Evolutionary conservation across 2,888 invertebrate species (phyloP), one percentile per base, ranked within the genome.

Genomic region (Plebejus melissa): DNA sequence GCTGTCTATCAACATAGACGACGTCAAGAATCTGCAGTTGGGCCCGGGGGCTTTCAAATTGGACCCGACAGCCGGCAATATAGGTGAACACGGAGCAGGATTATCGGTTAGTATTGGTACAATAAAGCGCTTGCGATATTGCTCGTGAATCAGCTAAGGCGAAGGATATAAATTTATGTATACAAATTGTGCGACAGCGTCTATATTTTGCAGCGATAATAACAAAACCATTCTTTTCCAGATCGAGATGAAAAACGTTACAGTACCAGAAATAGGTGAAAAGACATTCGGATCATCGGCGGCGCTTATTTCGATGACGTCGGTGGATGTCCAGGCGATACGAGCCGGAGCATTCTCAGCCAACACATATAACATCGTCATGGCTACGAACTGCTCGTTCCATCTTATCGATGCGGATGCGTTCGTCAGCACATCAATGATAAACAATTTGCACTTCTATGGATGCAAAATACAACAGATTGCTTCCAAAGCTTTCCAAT

Each of bases 271-370:
- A 82, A 88, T 96, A 76, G 95, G 96, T 32, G 87, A 88, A 50
- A 93, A 94, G 79, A 94, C 95, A 0, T 96, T 96, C 82, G 95
- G 95, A 50, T 95, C 96, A 2, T 94, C 95, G 1, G 94, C 95
- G 9, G 95, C 95, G 28, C 94, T 94, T 79, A 91, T 96, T 57
- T 88, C 90, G 50, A 88, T 96, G 86, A 91, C 94, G 77, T 79
- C 82, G 0, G 87, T 92, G 72, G 89, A 90, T 80, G 94, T 96
- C 16, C 90, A 92, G 58, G 89, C 91, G 11, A 94, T 97, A 70
- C 90, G 94, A 32, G 88, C 93, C 58, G 94, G 95, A 74, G 96
- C 96, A 0, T 96, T 97, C 83, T 94, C 94, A 75, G 95, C 96
- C 1, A 94, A 95, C 81, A 94, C 94, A 69, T 95, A 96, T 82